Evolutionary conservation across 64 coral and sea anemone genomes (phyloP), one percentile per base, ranked within the genome.

Genomic region (Montipora efflorescens): DNA sequence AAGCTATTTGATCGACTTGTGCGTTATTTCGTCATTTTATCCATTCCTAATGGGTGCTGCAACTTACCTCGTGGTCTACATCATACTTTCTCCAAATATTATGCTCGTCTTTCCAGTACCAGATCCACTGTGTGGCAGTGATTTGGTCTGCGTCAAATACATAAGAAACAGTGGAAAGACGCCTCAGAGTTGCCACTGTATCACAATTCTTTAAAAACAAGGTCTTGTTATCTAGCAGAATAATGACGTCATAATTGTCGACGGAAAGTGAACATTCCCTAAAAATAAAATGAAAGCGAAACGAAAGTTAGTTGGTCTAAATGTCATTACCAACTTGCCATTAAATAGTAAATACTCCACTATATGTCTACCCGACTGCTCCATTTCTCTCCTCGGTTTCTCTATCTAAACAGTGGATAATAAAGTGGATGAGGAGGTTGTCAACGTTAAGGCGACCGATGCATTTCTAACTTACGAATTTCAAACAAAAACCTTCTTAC

Each of bases 71-170:
- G 15, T 88, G 7, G 44, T 84, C 86, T 14, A 55, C 71, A 8
- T 67, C 88, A 61, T 97, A 97, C 80, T 79, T 89, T 53, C 68
- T 91, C 77, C 86, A 97, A 4, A 69, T 23, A 8, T 47, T 62
- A 50, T 84, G 28, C 18, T 88, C 68, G 75, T 82, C 78, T 36
- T 83, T 75, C 95, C 95, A 97, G 83, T 94, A 94, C 95, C 95
- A 97, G 11, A 78, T 68, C 95, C 95, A 97, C 81, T 45, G 59
- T 25, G 95, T 92, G 69, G 95, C 82, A 21, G 90, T 46, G 18
- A 76, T 45, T 21, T 53, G 62, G 10, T 14, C 59, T 59, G 78
- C 69, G 43, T 90, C 81, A 67, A 12, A 68, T 2, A 74, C 84
- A 67, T 61, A 85, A 2, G 95, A 94, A 36, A 92, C 95, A 8